Conservation (phyloP, 2,888 invertebrate species). For the Plemyria rubiginata region DNA sequence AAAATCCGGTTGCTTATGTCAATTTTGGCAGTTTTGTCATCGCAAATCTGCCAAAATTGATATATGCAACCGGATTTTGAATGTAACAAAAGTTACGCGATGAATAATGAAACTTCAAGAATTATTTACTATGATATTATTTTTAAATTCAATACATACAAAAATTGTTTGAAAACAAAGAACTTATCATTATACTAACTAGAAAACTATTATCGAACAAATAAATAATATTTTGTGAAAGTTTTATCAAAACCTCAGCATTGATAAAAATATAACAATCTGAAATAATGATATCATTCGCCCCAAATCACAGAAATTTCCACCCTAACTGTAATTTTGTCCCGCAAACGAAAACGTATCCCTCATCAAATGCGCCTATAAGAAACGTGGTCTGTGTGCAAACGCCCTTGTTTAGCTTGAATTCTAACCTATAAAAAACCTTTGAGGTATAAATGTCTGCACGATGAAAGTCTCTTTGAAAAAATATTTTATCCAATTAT, state of each 20-base stretch:
- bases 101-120: no score
- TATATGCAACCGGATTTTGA: no score
- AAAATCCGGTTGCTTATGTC: no score
- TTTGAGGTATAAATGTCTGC: constrained; percentile 3
- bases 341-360: constrained; percentile 19
- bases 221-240: no score
- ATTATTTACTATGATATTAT: no score
- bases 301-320: constrained; percentile 23
- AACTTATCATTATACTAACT: no score
- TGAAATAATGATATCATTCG: constrained; percentile 17
- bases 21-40: no score
- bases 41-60: no score
- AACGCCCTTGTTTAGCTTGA: constrained; percentile 14
- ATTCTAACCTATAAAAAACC: constrained; percentile 2
- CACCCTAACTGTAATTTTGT: constrained; percentile 27
- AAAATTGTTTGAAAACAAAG: no score
- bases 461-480: not conserved
- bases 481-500: not conserved
- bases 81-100: no score
- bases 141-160: no score
- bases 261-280: constrained; percentile 14
- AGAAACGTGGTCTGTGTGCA: constrained; percentile 26
- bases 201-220: no score
- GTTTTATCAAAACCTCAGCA: not conserved
- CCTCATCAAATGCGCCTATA: constrained; percentile 22